Conservation (phyloP, 2,888 invertebrate species). For the Cantharis rustica region DNA sequence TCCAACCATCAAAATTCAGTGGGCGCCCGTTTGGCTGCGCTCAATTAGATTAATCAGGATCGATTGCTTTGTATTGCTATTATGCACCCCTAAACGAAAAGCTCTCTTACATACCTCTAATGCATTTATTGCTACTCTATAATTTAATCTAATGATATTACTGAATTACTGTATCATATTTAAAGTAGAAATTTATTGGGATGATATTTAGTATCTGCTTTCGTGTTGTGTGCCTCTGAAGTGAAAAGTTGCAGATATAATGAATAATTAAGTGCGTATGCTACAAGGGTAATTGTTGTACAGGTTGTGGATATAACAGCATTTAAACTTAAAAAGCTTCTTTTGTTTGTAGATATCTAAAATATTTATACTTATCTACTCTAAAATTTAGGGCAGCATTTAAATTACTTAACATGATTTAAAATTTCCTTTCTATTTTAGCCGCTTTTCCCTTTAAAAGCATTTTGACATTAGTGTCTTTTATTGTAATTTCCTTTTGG, state of each 20-base stretch:
- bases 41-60: too few species aligned
- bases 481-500: neutral
- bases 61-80: too few species aligned
- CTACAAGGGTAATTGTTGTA: neutral
- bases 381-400: neutral
- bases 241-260: neutral
- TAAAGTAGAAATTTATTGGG: neutral
- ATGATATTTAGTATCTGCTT: neutral
- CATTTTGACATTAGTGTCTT: neutral
- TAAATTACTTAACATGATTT: neutral
- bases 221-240: neutral
- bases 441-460: neutral
- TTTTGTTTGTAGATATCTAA: neutral
- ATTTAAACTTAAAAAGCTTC: neutral
- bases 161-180: too few species aligned
- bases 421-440: neutral
- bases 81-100: too few species aligned
- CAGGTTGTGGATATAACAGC: neutral
- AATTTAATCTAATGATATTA: too few species aligned
- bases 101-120: too few species aligned
- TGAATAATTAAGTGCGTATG: neutral
- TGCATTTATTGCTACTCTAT: too few species aligned
- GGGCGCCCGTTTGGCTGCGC: too few species aligned
- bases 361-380: neutral
- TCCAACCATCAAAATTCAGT: too few species aligned